Base-by-base conservation (phyloP, 2,797 vertebrate species). In the Siniperca scherzeri region DNA sequence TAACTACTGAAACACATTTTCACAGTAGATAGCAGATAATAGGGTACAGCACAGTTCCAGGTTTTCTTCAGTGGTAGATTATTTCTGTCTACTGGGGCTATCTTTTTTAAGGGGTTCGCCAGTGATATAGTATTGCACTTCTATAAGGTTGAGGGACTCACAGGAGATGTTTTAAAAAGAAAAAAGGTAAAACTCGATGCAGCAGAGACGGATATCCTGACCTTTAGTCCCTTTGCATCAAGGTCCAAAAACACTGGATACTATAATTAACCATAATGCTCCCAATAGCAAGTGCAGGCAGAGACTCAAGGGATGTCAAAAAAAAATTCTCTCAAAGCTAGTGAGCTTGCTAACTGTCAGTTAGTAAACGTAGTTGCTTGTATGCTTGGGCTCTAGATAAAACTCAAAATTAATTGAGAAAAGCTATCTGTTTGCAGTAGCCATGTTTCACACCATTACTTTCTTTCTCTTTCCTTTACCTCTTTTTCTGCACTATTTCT, bases 1-100 rank as follows among this genome's bases (percentile, higher is more conserved):
- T 55, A 66, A 80, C 78, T 14, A 74, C 40, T 40, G 57, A 46
- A 77, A 53, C 74, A 71, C 50, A 64, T 81, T 79, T 70, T 79
- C 65, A 69, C 73, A 80, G 57, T 50, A 64, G 78, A 77, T 46
- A 42, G 73, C 11, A 46, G 48, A 88, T 74, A 67, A 88, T 52
- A 73, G 42, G 38, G 8, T 42, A 48, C 25, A 64, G 48, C 10
- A 21, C 40, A 80, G 60, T 65, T 64, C 46, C 27, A 68, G 40
- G 25, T 77, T 81, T 77, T 80, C 56, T 67, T 70, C 19, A 57
- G 60, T 14, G 16, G 57, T 59, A 48, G 60, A 82, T 75, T 70
- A 67, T 73, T 68, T 84, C 70, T 87, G 33, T 82, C 62, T 44
- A 25, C 52, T 30, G 19, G 11, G 7, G 12, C 46, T 79, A 55